Base-by-base conservation (phyloP, 2,888 invertebrate species). In the Ethmia dodecea region DNA sequence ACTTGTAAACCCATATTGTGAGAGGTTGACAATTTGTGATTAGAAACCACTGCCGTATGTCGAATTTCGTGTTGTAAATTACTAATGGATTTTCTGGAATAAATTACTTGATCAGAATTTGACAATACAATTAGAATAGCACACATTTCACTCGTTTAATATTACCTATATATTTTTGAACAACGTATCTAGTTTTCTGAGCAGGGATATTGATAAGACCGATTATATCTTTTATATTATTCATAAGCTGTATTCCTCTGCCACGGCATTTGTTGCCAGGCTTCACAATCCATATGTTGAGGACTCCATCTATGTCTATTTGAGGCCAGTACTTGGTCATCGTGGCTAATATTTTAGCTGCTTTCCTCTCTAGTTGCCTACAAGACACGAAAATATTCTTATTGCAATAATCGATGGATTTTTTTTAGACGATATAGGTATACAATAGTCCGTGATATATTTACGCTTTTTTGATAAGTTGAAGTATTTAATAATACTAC, bases 101-200 rank as follows among this genome's bases (percentile, higher is more conserved):
- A 36, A 45, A 52, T 33, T 9, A 22, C 9, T 3, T n/a, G 27
- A 5, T 12, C n/a, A 13, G 22, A 28, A 9, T 13, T 15, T 13
- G 8, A 11, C 8, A 28, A 26, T 10, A 12, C 9, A 5, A 11
- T 10, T 26, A 8, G 5, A 26, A 26, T 11, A 11, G 18, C 26
- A 11, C 12, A 26, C n/a, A 26, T 8, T 14, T 30, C 12, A 13
- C 69, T 81, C n/a, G n/a, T n/a, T n/a, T n/a, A n/a, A n/a, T n/a
- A n/a, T n/a, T 87, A 96, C 96, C 96, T 54, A 98, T 96, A 69
- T 98, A 98, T 79, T 98, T 98, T 71, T 98, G 97, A 8, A 97
- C 94, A 31, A 98, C 96, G 71, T 93, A 97, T 87, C 94, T 90
- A 60, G 91, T 89, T 73, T 93, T 93, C 49, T 89, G 84, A 14